Evolutionary conservation across 2,797 vertebrate species (phyloP).

Genomic region (Xyrichtys novacula): DNA sequence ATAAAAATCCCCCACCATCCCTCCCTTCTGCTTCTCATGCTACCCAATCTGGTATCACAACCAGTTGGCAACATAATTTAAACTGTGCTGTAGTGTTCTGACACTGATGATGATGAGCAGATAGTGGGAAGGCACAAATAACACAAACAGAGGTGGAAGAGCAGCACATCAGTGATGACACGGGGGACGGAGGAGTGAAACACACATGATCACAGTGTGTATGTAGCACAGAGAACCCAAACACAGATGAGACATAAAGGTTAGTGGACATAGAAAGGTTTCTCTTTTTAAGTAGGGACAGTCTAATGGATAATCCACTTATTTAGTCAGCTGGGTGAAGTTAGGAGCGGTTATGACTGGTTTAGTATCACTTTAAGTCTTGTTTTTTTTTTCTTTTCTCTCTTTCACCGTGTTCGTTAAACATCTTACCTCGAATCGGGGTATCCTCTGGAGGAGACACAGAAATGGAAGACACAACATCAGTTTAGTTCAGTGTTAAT

Average conservation of each 20-base stretch:
- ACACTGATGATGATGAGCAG: constrained; percentile 40
- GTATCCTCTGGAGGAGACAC: constrained; percentile 96
- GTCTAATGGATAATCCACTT: constrained; percentile 26
- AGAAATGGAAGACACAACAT: constrained; percentile 90
- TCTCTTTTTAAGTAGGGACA: constrained; percentile 20
- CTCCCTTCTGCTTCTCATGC: constrained; percentile 14
- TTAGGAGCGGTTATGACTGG: constrained; percentile 64
- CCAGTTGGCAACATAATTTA: constrained; percentile 19
- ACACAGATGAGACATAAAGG: constrained; percentile 62
- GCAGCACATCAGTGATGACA: constrained; percentile 54
- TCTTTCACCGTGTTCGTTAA: constrained; percentile 60
- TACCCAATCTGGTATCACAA: constrained; percentile 26
- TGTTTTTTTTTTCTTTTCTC: constrained; percentile 4
- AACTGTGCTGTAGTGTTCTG: constrained; percentile 51
- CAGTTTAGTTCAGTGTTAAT: constrained; percentile 83
- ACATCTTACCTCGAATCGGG: constrained; percentile 98
- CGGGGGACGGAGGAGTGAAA: constrained; percentile 34
- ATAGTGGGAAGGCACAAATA: constrained; percentile 42
- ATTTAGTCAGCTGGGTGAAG: constrained; percentile 51
- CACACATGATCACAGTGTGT: constrained; percentile 44
- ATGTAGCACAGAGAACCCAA: constrained; percentile 57
- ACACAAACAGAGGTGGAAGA: constrained; percentile 52
- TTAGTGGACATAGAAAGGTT: constrained; percentile 42
- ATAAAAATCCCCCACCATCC: constrained; percentile 26
- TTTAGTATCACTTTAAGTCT: constrained; percentile 68